Evolutionary conservation across 2,888 invertebrate species (phyloP), one percentile per base, ranked within the genome.

Genomic region (Caenorhabditis angaria): DNA sequence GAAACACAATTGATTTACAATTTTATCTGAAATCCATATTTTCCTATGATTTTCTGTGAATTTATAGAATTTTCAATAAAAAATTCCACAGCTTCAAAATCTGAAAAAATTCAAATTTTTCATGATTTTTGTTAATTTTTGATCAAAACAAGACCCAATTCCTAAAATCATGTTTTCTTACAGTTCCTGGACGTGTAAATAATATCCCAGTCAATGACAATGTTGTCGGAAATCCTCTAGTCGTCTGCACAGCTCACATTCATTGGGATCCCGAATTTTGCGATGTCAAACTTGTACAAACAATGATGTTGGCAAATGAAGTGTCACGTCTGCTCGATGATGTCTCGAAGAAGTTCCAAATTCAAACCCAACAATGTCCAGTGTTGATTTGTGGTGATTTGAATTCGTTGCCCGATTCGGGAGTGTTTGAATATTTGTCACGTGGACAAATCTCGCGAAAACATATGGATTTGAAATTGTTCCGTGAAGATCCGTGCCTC

Each of bases 201-300:
- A 78, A n/a, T 0, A 78, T 82, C 48, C 69, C 80, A 18, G 64
- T 81, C 1, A 68, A 68, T 8, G 85, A 85, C 62, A 94, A 88
- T 92, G 80, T 91, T 91, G 75, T 92, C 92, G 90, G 91, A 92
- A 81, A 92, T 92, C 94, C 94, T 24, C 91, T 99, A 73, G 90
- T 97, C 71, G 95, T 99, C 61, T 96, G 97, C 89, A 99, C 97
- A 32, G 97, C 97, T 41, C 99, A 99, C 90, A 95, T 99, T 85
- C 97, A 99, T 89, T 99, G 99, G 99, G 97, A 99, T 91, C 99
- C 99, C 0, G 97, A 99, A 90, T 97, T 93, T 90, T 96, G 97
- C 89, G 99, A 99, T 90, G 99, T 99, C 57, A 99, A 99, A 90
- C 91, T 99, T 56, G 96, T 99, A 80, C 99, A 99, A 90, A 95